Conservation (phyloP, 2,888 invertebrate species). For the Argyra leucocephala region DNA sequence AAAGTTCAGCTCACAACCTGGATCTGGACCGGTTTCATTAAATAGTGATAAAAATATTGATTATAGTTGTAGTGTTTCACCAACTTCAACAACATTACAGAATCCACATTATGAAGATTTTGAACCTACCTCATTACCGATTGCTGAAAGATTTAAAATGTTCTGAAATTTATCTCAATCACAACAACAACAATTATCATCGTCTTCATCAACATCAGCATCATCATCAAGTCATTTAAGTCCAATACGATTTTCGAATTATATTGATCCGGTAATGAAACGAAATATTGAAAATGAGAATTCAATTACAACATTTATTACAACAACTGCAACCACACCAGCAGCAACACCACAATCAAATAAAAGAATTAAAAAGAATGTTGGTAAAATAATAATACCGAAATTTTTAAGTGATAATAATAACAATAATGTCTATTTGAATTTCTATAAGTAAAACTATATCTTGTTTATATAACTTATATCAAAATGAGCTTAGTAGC, state of each 20-base stretch:
- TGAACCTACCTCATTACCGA: slow-evolving; percentile 38
- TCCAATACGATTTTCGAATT: slow-evolving; percentile 17
- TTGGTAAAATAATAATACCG: slow-evolving; percentile 38
- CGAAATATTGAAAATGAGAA: slow-evolving; percentile 11
- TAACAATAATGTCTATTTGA: slow-evolving; percentile 30
- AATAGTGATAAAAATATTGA: neutral
- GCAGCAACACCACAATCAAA: slow-evolving; percentile 26
- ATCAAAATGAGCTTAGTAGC: no score
- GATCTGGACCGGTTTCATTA: neutral
- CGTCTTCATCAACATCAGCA: slow-evolving; percentile 26
- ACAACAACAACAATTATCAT: slow-evolving; percentile 14
- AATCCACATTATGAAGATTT: neutral
- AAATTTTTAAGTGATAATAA: slow-evolving; percentile 34
- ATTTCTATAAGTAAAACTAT: no score
- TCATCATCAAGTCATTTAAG: slow-evolving; percentile 16
- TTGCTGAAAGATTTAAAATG: slow-evolving; percentile 39
- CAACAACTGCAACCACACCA: slow-evolving; percentile 22
- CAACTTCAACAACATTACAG: neutral
- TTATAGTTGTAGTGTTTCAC: neutral
- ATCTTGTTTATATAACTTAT: no score
- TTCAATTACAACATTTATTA: slow-evolving; percentile 9
- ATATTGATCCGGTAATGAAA: slow-evolving; percentile 18
- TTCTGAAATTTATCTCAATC: slow-evolving; percentile 36
- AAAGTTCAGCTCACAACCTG: slow-evolving; percentile 30
- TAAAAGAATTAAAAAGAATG: slow-evolving; percentile 32